A percentile compares a stretch with the other conserved stretches of the same genome.
phyloP scores from a whole-genome alignment of 2,888 invertebrate genomes.

The Drosophila limbata region DNA sequence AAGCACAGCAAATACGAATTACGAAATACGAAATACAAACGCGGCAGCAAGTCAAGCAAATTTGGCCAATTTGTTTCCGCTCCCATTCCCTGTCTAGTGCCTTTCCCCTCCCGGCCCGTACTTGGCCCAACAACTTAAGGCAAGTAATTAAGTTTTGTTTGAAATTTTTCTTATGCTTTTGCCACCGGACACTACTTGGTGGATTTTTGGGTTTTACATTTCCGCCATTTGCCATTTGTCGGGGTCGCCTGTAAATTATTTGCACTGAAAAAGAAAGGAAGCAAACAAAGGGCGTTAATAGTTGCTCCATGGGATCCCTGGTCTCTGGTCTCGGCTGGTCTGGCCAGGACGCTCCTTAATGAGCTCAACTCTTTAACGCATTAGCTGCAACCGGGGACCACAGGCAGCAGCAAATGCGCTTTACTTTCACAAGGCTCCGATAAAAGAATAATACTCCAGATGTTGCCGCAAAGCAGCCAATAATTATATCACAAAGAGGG shows the following conservation, averaged over 20 bases:
- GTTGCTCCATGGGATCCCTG: slow-evolving; percentile 34
- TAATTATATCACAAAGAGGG: slow-evolving; percentile 44
- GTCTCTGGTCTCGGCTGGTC: slow-evolving; percentile 6
- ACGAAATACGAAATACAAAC: slow-evolving; percentile 57
- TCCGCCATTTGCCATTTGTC: slow-evolving; percentile 45
- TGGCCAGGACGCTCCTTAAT: slow-evolving; percentile 55
- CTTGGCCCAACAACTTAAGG: slow-evolving; percentile 25
- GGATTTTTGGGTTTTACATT: slow-evolving; percentile 56
- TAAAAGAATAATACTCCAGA: slow-evolving; percentile 1
- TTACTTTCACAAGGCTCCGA: slow-evolving; percentile 44
- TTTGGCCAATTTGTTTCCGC: slow-evolving; percentile 76
- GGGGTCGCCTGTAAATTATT: slow-evolving; percentile 65
- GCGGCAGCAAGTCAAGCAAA: slow-evolving; percentile 75
- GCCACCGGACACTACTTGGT: slow-evolving; percentile 64
- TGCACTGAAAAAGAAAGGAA: slow-evolving; percentile 38
- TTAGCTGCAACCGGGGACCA: slow-evolving; percentile 56
- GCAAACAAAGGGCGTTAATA: slow-evolving; percentile 68
- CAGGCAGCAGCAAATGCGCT: slow-evolving; percentile 54
- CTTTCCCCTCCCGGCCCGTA: neutral
- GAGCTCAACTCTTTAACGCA: slow-evolving; percentile 76
- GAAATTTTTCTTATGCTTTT: slow-evolving; percentile 74
- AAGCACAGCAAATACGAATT: slow-evolving; percentile 60
- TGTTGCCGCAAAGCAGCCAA: slow-evolving; percentile 59
- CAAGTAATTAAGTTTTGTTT: slow-evolving; percentile 79
- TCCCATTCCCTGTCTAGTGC: slow-evolving; percentile 24